Conservation (phyloP, 1,140 invertebrate species). For the Penaeus chinensis region DNA sequence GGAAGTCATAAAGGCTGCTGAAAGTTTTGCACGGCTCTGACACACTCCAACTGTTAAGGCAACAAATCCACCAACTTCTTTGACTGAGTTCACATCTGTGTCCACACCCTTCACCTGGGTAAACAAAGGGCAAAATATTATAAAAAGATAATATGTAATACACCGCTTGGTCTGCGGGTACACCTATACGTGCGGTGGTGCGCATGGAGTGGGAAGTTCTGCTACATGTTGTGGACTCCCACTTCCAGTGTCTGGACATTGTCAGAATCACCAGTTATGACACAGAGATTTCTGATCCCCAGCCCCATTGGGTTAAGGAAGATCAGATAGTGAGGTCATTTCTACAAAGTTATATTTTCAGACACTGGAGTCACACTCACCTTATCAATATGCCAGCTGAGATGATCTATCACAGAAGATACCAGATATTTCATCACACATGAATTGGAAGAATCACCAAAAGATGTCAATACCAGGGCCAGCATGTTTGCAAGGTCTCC, state of each 20-base stretch:
- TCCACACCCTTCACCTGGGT: conserved; percentile 26
- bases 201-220: too few relatives aligned
- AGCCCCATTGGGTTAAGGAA: neutral
- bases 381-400: conserved; percentile 28
- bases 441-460: conserved; percentile 14
- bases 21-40: conserved; percentile 30
- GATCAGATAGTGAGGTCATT: neutral
- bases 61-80: conserved; percentile 22
- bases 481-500: conserved; percentile 4
- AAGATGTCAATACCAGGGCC: conserved; percentile 1
- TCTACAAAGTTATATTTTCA: neutral
- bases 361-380: neutral
- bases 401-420: conserved; percentile 15
- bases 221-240: too few relatives aligned
- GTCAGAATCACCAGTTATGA: too few relatives aligned
- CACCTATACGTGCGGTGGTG: too few relatives aligned
- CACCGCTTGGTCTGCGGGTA: too few relatives aligned
- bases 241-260: too few relatives aligned
- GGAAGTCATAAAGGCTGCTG: conserved; percentile 18
- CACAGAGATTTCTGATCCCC: too few relatives aligned
- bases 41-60: conserved; percentile 35
- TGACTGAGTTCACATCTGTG: neutral
- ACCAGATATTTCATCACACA: conserved; percentile 27
- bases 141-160: neutral
- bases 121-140: neutral